Evolutionary conservation across 2,797 vertebrate genomes (phyloP), one percentile per base, ranked within the genome.

Genomic region (Siniperca obscura): DNA sequence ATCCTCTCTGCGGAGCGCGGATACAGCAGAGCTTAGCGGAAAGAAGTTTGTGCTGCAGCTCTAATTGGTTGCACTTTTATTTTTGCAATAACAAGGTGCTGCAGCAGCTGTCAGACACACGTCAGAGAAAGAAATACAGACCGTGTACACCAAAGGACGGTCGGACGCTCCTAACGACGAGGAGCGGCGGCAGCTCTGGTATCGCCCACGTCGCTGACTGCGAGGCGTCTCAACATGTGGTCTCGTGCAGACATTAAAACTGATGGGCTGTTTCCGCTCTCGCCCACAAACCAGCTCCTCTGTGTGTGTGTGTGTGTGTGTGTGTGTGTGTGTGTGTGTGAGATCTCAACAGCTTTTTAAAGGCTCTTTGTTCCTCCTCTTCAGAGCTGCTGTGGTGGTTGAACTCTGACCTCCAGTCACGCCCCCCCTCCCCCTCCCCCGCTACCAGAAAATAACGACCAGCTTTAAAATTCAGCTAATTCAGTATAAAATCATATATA

Each of bases 11-110:
- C 44, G 79, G 74, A 83, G 81, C 34, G 1, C 1, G 50, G 85
- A 89, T 84, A 16, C 78, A 38, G 76, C 52, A 0, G 34, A 72
- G 90, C 86, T 89, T 88, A 88, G 55, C 79, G 7, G 76, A 21
- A 2, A 36, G 30, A 36, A 82, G 77, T 83, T 80, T 72, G 70
- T 74, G 76, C 86, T 40, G 72, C 73, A 44, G 66, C 80, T 85
- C 64, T 91, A 91, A 92, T 90, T 92, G 88, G 91, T 82, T 86
- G 42, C 80, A 67, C 85, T 90, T 86, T 86, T 77, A 69, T 79
- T 87, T 85, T 73, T 62, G 65, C 83, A 80, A 52, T 82, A 90
- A 90, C 86, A 82, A 83, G 73, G 27, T 50, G 52, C 64, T n/a
- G 75, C 44, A 19, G 83, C 68, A 69, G 81, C 85, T 74, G 87